Evolutionary conservation across 2,113 vertebrate genomes (phyloP).

Genomic region (Macrotis lagotis): DNA sequence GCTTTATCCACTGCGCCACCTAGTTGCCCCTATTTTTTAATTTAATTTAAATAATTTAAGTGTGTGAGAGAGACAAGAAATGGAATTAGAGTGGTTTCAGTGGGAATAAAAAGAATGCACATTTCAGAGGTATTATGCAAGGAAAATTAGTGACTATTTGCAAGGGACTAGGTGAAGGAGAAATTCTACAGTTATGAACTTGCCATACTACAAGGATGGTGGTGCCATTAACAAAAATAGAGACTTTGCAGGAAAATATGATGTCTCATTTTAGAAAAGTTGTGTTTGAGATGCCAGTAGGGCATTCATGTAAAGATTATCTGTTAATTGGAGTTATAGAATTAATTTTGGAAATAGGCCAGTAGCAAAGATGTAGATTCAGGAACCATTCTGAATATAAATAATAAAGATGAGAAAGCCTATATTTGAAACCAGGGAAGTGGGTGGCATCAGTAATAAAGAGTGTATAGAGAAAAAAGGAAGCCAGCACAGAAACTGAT

Average conservation of each 20-base stretch:
- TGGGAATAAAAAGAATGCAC: not conserved
- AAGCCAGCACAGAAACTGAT: not conserved
- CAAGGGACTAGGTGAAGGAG: too few relatives aligned
- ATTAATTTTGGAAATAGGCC: not conserved
- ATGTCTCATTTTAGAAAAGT: not conserved
- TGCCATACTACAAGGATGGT: not conserved
- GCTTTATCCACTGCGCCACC: too few relatives aligned
- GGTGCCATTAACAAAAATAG: not conserved
- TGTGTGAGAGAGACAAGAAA: not conserved
- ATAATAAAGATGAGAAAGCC: not conserved
- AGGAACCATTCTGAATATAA: not conserved
- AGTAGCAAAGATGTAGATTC: not conserved
- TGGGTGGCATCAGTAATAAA: not conserved
- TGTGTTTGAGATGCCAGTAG: not conserved
- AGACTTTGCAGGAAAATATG: not conserved
- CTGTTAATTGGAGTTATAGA: not conserved
- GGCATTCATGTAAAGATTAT: not conserved
- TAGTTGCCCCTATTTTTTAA: too few relatives aligned
- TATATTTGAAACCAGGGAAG: not conserved
- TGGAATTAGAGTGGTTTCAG: not conserved
- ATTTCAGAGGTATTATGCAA: not conserved
- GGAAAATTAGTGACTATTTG: not conserved
- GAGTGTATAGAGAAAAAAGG: not conserved
- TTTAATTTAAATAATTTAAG: not conserved
- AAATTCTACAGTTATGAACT: not conserved